These are phyloP conservation scores for Andrena camellia DNA, from an alignment of 2,888 invertebrate genomes.

Conservation along the genomic window DNA sequence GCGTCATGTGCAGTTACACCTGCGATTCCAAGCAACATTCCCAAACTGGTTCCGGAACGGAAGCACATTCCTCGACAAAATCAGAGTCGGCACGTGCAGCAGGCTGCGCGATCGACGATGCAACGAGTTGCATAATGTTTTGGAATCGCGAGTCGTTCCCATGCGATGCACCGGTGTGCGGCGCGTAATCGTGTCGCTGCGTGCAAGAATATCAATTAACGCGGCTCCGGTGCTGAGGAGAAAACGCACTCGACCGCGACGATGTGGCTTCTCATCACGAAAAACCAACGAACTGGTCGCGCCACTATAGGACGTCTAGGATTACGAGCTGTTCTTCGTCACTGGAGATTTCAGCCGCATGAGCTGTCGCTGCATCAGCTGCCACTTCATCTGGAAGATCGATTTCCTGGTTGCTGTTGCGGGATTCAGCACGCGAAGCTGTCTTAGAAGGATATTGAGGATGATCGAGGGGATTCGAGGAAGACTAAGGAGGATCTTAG, in stretches of 20 bases:
- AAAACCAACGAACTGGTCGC: slow-evolving; percentile 5
- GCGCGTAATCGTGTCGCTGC: slow-evolving; percentile 17
- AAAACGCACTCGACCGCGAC: slow-evolving; percentile 22
- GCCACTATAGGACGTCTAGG: not conserved
- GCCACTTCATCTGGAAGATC: not conserved
- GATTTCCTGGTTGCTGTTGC: not conserved
- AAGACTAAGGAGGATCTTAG: no score
- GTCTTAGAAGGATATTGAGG: not conserved
- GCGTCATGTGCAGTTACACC: not conserved
- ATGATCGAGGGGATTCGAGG: no score
- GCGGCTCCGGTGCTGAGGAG: not conserved
- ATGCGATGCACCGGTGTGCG: not conserved
- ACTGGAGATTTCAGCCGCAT: not conserved
- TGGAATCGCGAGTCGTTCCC: slow-evolving; percentile 18
- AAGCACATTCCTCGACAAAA: slow-evolving; percentile 12
- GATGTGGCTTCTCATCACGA: slow-evolving; percentile 24
- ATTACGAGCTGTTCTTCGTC: not conserved
- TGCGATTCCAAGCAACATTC: slow-evolving; percentile 4
- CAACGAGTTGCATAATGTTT: slow-evolving; percentile 35
- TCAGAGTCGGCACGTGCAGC: slow-evolving; percentile 15
- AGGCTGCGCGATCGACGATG: not conserved
- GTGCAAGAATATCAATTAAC: slow-evolving; percentile 49
- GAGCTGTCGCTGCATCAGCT: not conserved
- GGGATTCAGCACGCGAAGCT: not conserved
- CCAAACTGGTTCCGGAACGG: slow-evolving; percentile 10